These are phyloP conservation scores for Marasmarcha lunaedactyla DNA, from an alignment of 2,888 invertebrate genomes.

Conservation along the genomic window DNA sequence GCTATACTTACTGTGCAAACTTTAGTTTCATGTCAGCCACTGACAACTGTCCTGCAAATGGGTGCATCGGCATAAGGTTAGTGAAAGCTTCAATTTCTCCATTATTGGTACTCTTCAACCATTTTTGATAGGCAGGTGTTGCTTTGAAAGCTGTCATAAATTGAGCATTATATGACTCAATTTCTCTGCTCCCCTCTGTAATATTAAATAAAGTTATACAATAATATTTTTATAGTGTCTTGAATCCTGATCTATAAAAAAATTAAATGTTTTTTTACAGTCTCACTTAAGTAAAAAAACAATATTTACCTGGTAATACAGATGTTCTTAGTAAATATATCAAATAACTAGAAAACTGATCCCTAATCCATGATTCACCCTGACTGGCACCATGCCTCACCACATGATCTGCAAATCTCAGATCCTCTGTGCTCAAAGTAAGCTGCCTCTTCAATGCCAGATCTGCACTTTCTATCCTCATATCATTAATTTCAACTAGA, in stretches of 20 bases:
- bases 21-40: constrained; percentile 94
- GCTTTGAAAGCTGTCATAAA: constrained; percentile 88
- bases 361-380: constrained; percentile 96
- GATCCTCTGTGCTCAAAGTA: constrained; percentile 93
- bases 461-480: constrained; percentile 86
- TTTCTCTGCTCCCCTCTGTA: constrained; percentile 82
- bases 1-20: constrained; percentile 86
- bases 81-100: constrained; percentile 76
- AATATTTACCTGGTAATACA: constrained; percentile 75
- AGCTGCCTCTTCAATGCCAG: constrained; percentile 83
- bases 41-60: constrained; percentile 93
- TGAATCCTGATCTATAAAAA: background rate
- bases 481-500: constrained; percentile 88
- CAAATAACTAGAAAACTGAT: constrained; percentile 91
- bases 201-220: constrained; percentile 15
- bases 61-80: constrained; percentile 84
- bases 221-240: background rate
- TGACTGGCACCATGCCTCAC: constrained; percentile 81
- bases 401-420: constrained; percentile 94
- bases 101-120: constrained; percentile 74
- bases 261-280: background rate
- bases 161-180: constrained; percentile 87
- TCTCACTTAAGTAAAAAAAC: too few species aligned
- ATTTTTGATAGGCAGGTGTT: constrained; percentile 90
- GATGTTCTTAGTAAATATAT: constrained; percentile 86